Percentiles rank a stretch among this genome's conserved stretches.
These are phyloP conservation scores for Kobus ellipsiprymnus DNA, from an alignment of 2,113 vertebrate genomes.

Conservation along the genomic window DNA sequence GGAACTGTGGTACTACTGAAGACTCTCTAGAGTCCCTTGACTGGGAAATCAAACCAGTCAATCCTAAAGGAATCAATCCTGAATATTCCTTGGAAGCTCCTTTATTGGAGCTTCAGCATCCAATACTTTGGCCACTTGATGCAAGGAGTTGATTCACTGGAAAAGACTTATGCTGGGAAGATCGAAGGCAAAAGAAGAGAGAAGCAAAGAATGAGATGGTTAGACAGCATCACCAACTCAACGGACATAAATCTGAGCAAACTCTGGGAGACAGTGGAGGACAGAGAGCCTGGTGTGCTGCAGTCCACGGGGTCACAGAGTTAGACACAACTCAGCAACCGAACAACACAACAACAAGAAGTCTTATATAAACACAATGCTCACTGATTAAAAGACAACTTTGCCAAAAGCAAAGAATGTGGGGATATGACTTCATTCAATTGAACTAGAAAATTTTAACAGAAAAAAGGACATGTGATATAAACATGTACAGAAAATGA, in stretches of 20 bases:
- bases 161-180: neutral
- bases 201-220: neutral
- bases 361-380: neutral
- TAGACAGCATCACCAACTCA: neutral
- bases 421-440: neutral
- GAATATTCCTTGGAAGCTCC: neutral
- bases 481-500: neutral
- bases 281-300: neutral
- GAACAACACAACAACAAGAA: neutral
- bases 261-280: neutral
- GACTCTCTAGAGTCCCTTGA: neutral
- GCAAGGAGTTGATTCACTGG: neutral
- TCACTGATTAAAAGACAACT: neutral
- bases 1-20: neutral
- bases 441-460: neutral
- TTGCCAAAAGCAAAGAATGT: neutral
- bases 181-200: neutral
- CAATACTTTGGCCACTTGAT: neutral
- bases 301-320: neutral
- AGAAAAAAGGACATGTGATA: neutral
- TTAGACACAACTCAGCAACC: neutral
- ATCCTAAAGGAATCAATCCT: neutral
- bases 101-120: neutral
- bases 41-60: neutral
- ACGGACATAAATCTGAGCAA: neutral